phyloP scores from a whole-genome alignment of 2,888 invertebrate species.

The Sphaeridia pumilis region DNA sequence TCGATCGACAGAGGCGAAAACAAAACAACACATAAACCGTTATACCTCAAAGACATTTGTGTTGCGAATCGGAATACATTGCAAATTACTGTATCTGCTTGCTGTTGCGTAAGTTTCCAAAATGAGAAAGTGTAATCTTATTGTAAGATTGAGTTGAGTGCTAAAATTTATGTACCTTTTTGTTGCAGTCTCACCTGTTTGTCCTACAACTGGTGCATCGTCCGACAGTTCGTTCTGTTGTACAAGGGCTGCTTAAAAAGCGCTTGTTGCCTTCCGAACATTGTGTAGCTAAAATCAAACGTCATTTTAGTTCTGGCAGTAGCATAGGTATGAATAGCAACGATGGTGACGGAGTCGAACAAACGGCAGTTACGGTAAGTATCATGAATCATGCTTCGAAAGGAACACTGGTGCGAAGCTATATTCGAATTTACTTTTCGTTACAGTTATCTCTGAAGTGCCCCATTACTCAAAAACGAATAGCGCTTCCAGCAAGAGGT shows the following conservation, averaged over 20 bases:
- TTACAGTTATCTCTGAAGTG: slow-evolving; percentile 74
- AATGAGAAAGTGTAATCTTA: background rate
- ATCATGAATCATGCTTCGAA: background rate
- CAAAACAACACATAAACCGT: slow-evolving; percentile 87
- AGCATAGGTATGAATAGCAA: too few relatives aligned
- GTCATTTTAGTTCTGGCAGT: slow-evolving; percentile 71
- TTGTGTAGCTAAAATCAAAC: slow-evolving; percentile 87
- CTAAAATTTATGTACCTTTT: too few relatives aligned
- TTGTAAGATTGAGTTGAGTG: too few relatives aligned
- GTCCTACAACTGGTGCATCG: slow-evolving; percentile 93
- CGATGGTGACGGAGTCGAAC: slow-evolving; percentile 61
- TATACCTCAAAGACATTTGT: slow-evolving; percentile 93
- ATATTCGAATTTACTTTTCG: too few relatives aligned
- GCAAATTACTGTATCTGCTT: slow-evolving; percentile 91
- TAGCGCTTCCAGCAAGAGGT: slow-evolving; percentile 84
- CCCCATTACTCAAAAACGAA: slow-evolving; percentile 89
- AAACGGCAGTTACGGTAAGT: slow-evolving; percentile 71
- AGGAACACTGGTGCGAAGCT: too few relatives aligned
- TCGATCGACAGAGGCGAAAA: slow-evolving; percentile 89
- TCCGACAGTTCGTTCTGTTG: slow-evolving; percentile 83
- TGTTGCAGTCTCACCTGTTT: slow-evolving; percentile 75
- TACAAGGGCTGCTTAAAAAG: slow-evolving; percentile 82
- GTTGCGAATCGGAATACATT: slow-evolving; percentile 92
- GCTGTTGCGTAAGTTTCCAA: slow-evolving; percentile 80
- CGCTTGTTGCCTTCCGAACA: slow-evolving; percentile 83